A percentile compares a stretch with the other conserved stretches of the same genome.
Conservation (phyloP, 1,140 invertebrate genomes). For the Danaus melanippus region DNA sequence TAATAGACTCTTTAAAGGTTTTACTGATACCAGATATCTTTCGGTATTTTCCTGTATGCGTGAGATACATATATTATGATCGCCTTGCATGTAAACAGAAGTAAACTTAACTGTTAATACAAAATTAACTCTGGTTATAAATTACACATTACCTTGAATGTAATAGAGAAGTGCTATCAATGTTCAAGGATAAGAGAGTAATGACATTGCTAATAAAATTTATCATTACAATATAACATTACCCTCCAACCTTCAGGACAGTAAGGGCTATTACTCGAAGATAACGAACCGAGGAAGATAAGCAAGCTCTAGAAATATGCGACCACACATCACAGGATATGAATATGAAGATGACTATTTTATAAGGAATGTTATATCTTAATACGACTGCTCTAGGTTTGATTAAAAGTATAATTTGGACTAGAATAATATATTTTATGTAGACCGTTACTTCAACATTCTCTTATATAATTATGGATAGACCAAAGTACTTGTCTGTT, state of each 20-base stretch:
- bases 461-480: too few relatives aligned
- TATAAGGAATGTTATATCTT: constrained; percentile 1
- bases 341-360: not conserved
- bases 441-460: too few relatives aligned
- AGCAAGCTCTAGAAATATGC: constrained; percentile 7
- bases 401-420: too few relatives aligned
- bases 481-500: not conserved
- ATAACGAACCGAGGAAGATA: constrained; percentile 15
- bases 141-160: too few relatives aligned
- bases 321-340: constrained; percentile 14
- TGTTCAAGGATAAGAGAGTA: constrained; percentile 18
- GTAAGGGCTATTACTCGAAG: constrained; percentile 16
- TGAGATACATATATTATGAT: too few relatives aligned
- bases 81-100: too few relatives aligned
- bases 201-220: constrained; percentile 28
- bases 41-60: too few relatives aligned
- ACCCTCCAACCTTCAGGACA: constrained; percentile 21
- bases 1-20: constrained; percentile 13
- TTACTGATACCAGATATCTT: constrained; percentile 6
- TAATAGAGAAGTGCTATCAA: constrained; percentile 5
- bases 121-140: too few relatives aligned
- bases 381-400: not conserved
- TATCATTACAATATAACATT: constrained; percentile 23
- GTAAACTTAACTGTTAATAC: too few relatives aligned
- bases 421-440: too few relatives aligned